These are phyloP conservation scores for Oeneis ivallda DNA, from an alignment of 2,888 invertebrate species.

Conservation along the genomic window DNA sequence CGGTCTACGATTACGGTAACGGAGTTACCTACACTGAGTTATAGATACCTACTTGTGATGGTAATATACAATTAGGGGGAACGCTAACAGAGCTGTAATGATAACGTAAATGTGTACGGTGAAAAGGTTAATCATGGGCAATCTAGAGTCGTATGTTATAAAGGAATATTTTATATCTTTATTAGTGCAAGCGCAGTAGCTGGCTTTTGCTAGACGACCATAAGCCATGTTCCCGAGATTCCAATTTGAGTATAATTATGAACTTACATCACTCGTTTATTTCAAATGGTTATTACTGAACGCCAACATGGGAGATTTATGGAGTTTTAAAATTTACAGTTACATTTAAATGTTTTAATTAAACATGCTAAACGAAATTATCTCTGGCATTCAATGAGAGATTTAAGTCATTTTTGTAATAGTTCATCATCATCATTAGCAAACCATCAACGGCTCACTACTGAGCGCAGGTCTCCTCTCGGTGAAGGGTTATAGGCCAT, in stretches of 20 bases:
- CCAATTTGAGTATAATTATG: slow-evolving; percentile 62
- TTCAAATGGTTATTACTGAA: slow-evolving; percentile 48
- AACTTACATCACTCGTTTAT: slow-evolving; percentile 60
- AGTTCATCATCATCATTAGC: too few species aligned
- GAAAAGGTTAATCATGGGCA: slow-evolving; percentile 16
- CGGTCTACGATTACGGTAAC: background rate
- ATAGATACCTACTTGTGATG: background rate
- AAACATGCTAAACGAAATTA: slow-evolving; percentile 29
- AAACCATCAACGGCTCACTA: too few species aligned
- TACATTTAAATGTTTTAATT: slow-evolving; percentile 47
- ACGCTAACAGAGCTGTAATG: background rate
- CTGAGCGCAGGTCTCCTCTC: too few species aligned
- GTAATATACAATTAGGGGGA: slow-evolving; percentile 3
- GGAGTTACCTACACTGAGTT: background rate
- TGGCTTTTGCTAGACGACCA: slow-evolving; percentile 41
- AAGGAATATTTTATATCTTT: slow-evolving; percentile 6
- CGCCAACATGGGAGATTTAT: slow-evolving; percentile 54
- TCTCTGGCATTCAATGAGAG: background rate
- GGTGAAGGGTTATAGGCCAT: too few species aligned
- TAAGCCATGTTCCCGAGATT: slow-evolving; percentile 54
- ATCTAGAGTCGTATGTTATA: slow-evolving; percentile 1
- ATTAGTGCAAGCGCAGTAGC: slow-evolving; percentile 7
- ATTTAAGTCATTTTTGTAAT: slow-evolving; percentile 2
- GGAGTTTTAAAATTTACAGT: slow-evolving; percentile 53
- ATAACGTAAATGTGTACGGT: background rate